Evolutionary conservation across 2,888 invertebrate genomes (phyloP).

Genomic region (Anagyrus pseudococci): DNA sequence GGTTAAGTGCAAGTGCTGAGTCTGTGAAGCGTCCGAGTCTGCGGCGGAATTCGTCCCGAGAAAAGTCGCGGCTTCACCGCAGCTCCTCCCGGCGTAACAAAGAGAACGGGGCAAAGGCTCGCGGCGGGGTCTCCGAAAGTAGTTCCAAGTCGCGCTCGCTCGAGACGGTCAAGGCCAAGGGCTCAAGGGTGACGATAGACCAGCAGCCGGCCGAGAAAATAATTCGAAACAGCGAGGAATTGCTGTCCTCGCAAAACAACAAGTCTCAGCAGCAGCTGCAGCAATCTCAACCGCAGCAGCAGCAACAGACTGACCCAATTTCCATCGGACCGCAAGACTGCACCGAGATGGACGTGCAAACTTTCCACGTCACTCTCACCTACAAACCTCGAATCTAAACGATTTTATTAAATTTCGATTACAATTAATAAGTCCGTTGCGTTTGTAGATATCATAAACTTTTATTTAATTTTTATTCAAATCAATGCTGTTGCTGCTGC

Average conservation of each 20-base stretch:
- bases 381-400: conserved; percentile 64
- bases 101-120: conserved; percentile 62
- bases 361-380: conserved; percentile 64
- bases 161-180: conserved; percentile 52
- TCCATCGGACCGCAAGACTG: conserved; percentile 60
- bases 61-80: conserved; percentile 63
- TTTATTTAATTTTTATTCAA: not conserved
- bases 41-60: conserved; percentile 63
- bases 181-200: conserved; percentile 44
- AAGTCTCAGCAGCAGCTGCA: conserved; percentile 13
- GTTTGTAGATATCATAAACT: not conserved
- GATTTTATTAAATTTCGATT: not conserved
- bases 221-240: conserved; percentile 49
- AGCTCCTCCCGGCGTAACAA: conserved; percentile 65
- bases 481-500: not conserved
- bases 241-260: conserved; percentile 40
- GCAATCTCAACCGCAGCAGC: not conserved
- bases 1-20: conserved; percentile 58
- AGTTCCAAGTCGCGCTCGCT: conserved; percentile 53
- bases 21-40: conserved; percentile 59
- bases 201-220: conserved; percentile 52
- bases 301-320: conserved; percentile 28
- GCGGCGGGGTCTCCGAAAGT: conserved; percentile 43
- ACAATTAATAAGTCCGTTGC: not conserved
- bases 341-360: conserved; percentile 64